phyloP scores from a whole-genome alignment of 2,113 vertebrate species.

The Phaethornis superciliosus region DNA sequence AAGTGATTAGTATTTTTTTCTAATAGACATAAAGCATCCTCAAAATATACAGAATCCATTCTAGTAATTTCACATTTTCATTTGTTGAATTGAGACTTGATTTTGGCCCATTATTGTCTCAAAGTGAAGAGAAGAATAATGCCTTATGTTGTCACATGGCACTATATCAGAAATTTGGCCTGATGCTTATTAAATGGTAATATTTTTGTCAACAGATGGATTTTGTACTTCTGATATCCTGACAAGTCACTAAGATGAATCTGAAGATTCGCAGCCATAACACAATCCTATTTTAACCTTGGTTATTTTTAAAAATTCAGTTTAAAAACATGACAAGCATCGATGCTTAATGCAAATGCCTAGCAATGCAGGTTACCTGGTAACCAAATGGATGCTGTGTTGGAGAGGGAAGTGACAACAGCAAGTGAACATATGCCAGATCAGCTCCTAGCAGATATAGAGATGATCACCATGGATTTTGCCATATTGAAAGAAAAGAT shows the following conservation, averaged over 20 bases:
- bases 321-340: slow-evolving; percentile 49
- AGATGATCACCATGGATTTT: slow-evolving; percentile 56
- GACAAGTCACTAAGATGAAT: slow-evolving; percentile 37
- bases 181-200: not conserved
- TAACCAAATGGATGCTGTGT: slow-evolving; percentile 55
- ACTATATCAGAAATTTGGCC: not conserved
- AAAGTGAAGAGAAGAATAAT: not conserved
- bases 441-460: slow-evolving; percentile 5
- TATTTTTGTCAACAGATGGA: slow-evolving; percentile 31
- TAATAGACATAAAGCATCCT: not conserved
- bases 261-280: slow-evolving; percentile 52
- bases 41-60: not conserved
- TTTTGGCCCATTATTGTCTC: not conserved
- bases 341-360: slow-evolving; percentile 53
- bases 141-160: not conserved
- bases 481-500: not conserved
- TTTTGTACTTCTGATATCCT: slow-evolving; percentile 14
- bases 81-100: not conserved
- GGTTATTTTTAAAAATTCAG: slow-evolving; percentile 51
- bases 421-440: slow-evolving; percentile 33
- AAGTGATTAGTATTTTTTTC: not conserved
- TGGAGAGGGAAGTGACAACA: slow-evolving; percentile 56
- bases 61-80: not conserved
- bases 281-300: slow-evolving; percentile 60
- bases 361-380: slow-evolving; percentile 55